Evolutionary conservation across 1,140 invertebrate species (phyloP).

Genomic region (Drosophila lowei): DNA sequence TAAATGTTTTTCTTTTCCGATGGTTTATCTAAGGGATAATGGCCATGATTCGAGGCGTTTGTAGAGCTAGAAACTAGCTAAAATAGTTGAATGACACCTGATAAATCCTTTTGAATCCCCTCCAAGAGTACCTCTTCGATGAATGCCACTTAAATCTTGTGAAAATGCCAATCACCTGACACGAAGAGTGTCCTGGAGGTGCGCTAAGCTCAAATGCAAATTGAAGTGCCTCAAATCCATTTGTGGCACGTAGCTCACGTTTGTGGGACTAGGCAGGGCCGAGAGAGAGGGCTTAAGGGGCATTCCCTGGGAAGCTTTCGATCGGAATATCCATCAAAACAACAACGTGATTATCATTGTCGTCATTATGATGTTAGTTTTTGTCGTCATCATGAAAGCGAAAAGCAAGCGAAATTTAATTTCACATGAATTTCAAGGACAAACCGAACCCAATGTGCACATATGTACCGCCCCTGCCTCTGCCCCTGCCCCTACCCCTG

Average conservation of each 20-base stretch:
- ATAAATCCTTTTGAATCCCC: no score
- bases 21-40: not conserved
- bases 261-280: slow-evolving; percentile 9
- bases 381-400: slow-evolving; percentile 41
- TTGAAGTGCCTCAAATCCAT: slow-evolving; percentile 17
- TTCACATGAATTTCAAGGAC: slow-evolving; percentile 81
- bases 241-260: slow-evolving; percentile 56
- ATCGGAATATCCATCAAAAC: slow-evolving; percentile 36
- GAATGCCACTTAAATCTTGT: slow-evolving; percentile 2
- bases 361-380: slow-evolving; percentile 16
- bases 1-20: slow-evolving; percentile 14
- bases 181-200: not conserved
- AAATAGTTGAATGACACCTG: no score
- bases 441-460: slow-evolving; percentile 43
- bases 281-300: not conserved
- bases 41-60: no score
- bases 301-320: slow-evolving; percentile 1
- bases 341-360: slow-evolving; percentile 21
- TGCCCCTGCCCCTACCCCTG: no score
- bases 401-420: slow-evolving; percentile 36
- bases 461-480: not conserved
- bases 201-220: slow-evolving; percentile 13
- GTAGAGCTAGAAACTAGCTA: no score
- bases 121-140: no score
- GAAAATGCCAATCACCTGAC: slow-evolving; percentile 23